Conservation (phyloP, 2,113 vertebrate species). For the Neopipo cinnamomea region DNA sequence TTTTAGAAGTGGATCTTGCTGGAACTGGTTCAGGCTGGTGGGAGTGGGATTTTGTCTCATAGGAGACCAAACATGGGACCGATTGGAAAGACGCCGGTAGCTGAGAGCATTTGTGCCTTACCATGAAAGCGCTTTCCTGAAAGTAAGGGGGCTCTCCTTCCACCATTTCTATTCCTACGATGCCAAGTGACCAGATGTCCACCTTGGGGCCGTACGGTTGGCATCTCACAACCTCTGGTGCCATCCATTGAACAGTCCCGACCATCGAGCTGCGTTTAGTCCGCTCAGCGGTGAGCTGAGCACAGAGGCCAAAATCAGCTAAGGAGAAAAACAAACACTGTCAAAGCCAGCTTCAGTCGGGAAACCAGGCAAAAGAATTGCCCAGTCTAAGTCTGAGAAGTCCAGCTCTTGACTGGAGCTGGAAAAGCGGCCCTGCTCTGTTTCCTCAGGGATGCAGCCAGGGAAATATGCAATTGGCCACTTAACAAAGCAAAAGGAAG, state of each 20-base stretch:
- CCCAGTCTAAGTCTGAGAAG: not conserved
- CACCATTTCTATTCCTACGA: constrained; percentile 98
- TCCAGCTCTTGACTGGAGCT: not conserved
- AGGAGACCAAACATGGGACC: not conserved
- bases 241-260: constrained; percentile 96
- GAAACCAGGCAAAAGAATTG: not conserved
- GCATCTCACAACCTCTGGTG: constrained; percentile 92
- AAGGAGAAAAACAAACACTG: not conserved
- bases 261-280: constrained; percentile 96
- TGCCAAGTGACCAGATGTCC: constrained; percentile 95
- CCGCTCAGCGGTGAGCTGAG: constrained; percentile 94
- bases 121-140: constrained; percentile 94
- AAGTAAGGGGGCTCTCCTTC: constrained; percentile 95
- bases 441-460: not conserved
- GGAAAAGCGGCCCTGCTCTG: not conserved
- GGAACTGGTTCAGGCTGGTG: not conserved
- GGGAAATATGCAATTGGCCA: not conserved
- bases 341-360: not conserved
- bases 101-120: constrained; percentile 61
- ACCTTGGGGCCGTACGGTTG: constrained; percentile 94
- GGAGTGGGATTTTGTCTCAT: not conserved
- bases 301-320: constrained; percentile 97
- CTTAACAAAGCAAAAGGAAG: not conserved
- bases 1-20: not conserved
- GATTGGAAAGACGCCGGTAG: not conserved